Base-by-base conservation (phyloP, 2,888 invertebrate species). In the Cosmia pyralina region DNA sequence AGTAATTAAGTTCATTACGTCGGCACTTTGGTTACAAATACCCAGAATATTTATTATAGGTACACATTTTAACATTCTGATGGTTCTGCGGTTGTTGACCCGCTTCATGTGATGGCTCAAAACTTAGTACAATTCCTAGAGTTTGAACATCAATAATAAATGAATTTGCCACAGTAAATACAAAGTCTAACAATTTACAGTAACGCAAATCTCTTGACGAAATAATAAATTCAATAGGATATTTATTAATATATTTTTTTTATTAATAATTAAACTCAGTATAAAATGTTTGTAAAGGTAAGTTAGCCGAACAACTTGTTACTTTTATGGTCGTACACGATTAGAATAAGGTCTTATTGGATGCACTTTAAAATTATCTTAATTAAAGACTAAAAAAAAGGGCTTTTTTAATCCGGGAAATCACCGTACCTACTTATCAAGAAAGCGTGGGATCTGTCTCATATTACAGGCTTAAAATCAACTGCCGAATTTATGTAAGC, bases 1-100 rank as follows among this genome's bases (percentile, higher is more conserved):
- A 19, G 44, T 75, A 22, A 75, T 62, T 22, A 46, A 62, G 34
- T 34, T 75, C 28, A 57, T 62, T 50, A 28, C 8, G 52, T 69
- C 28, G n/a, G n/a, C 34, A 19, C 34, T 52, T 75, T 62, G 38
- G 34, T 55, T 19, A 6, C 6, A 13, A 48, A 60, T 60, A 15
- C 46, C 2, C 17, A 10, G 28, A n/a, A 38, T 41, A 28, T 22
- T 57, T 46, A n/a, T 44, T 17, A 11, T 44, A 60, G 2, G 13
- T 34, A 48, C 48, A 6, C 17, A 48, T 5, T 10, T 8, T 22
- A 38, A 38, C 15, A 41, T 15, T 41, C 2, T 41, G 60, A 11
- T 44, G 15, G 15, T 41, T 15, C 15, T 5, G 4, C 15, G n/a
- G 10, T n/a, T 41, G 10, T 17, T 22, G 44, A 44, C 11, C 4